Base-by-base conservation (phyloP, 2,113 vertebrate species). In the Ibidorhyncha struthersii region DNA sequence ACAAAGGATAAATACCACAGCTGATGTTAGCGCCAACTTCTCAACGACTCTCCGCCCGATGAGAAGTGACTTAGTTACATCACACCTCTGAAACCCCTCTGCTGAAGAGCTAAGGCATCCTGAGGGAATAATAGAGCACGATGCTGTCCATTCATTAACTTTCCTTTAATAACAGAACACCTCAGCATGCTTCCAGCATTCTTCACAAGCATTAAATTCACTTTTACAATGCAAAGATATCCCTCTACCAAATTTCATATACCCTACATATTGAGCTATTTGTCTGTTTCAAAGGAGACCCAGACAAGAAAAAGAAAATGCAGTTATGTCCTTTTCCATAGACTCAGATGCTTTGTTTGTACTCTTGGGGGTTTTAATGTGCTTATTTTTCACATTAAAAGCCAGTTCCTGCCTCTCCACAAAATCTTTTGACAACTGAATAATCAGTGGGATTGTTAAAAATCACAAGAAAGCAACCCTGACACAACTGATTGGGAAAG, bases 81-180 rank as follows among this genome's bases (percentile, higher is more conserved):
- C 41, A 13, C 45, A 36, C 23, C 38, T 19, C 67, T 14, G 20
- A 53, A 36, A 52, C 4, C 9, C 2, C 19, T 34, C 47, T 18
- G 30, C 30, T 21, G 20, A 58, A 10, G 27, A 73, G 67, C 9
- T 38, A 55, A 45, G 36, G 50, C 5, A 8, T 4, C 7, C 30
- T 34, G 30, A 83, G 47, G 49, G 34, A 32, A 43, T 7, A 40
- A 7, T 0, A 3, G 61, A 84, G 36, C 50, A 43, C 0, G 0
- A n/a, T 6, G 6, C 0, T 27, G 20, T 6, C 34, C 21, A 45
- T 61, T 70, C 43, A 40, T 19, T 67, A 80, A 32, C 9, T 55
- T 36, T 9, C 10, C 30, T 78, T 34, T 26, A 58, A 8, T 4
- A 82, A 16, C 6, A 52, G 12, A 55, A 16, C 27, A 17, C 10